Percentiles rank a stretch among this genome's conserved stretches.
Conservation (phyloP, 2,888 invertebrate species). For the Cerceris ruficornis region DNA sequence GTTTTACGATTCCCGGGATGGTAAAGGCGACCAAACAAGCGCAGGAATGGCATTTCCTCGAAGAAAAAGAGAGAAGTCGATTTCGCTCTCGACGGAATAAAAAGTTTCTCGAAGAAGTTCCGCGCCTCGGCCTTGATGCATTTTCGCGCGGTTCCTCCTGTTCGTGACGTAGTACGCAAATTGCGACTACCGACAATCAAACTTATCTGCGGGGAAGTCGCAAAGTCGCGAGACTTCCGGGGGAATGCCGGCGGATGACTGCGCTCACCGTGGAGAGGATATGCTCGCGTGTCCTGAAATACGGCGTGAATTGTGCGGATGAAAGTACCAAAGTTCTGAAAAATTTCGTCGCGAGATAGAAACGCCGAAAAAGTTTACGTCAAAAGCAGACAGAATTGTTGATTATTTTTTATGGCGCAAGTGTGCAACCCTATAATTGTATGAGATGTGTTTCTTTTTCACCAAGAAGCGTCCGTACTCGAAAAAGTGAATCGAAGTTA, state of each 20-base stretch:
- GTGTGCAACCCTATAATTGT: too few species aligned
- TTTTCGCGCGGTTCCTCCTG: conserved; percentile 29
- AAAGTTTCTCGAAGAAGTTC: conserved; percentile 35
- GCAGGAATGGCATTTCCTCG: background rate
- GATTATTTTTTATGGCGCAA: background rate
- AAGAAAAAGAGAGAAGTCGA: conserved; percentile 28
- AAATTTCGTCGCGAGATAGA: conserved; percentile 1
- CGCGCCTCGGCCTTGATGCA: conserved; percentile 10
- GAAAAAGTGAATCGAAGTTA: too few species aligned
- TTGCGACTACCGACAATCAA: conserved; percentile 54
- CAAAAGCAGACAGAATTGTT: conserved; percentile 23
- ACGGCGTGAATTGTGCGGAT: background rate
- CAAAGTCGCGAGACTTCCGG: conserved; percentile 10
- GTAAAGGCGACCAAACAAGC: conserved; percentile 21
- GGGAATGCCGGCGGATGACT: background rate
- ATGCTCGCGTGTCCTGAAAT: background rate
- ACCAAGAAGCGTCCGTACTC: too few species aligned
- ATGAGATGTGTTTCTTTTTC: too few species aligned
- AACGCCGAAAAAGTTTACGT: conserved; percentile 10
- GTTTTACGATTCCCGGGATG: conserved; percentile 33
- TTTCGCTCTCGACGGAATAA: conserved; percentile 25
- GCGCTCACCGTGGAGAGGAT: background rate
- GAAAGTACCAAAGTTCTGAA: conserved; percentile 6
- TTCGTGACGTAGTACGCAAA: conserved; percentile 41
- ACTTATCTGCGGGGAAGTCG: conserved; percentile 39